Conservation (phyloP, 2,113 vertebrate genomes). For the Xiphophorus maculatus region DNA sequence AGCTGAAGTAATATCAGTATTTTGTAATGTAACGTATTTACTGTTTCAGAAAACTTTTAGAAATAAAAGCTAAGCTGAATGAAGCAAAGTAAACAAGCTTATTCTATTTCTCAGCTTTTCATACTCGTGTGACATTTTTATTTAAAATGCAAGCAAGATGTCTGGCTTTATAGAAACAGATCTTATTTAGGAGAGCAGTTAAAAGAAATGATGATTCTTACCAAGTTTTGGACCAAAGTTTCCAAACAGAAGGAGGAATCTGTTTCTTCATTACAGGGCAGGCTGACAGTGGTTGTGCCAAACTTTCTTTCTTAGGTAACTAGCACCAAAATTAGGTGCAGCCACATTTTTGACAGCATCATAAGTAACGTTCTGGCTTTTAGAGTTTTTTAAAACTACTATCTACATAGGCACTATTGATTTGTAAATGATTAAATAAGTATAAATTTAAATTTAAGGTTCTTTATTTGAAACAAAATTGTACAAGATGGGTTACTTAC, state of each 20-base stretch:
- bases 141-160: not conserved
- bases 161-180: not conserved
- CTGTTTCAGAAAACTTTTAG: not conserved
- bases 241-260: not conserved
- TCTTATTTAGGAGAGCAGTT: not conserved
- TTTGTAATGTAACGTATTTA: not conserved
- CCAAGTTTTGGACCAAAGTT: not conserved
- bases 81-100: not conserved
- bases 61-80: not conserved
- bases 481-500: too few relatives aligned
- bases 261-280: not conserved
- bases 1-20: conserved; percentile 9
- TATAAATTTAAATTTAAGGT: too few relatives aligned
- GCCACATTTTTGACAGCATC: too few relatives aligned
- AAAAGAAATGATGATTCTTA: not conserved
- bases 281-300: too few relatives aligned
- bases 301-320: too few relatives aligned
- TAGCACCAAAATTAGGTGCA: too few relatives aligned
- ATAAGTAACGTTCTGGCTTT: too few relatives aligned
- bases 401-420: too few relatives aligned
- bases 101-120: too few relatives aligned
- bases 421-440: too few relatives aligned
- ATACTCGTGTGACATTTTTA: not conserved
- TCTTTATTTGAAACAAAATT: too few relatives aligned
- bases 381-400: too few relatives aligned